Conservation (phyloP, 2,888 invertebrate genomes). For the Drymonia ruficornis region DNA sequence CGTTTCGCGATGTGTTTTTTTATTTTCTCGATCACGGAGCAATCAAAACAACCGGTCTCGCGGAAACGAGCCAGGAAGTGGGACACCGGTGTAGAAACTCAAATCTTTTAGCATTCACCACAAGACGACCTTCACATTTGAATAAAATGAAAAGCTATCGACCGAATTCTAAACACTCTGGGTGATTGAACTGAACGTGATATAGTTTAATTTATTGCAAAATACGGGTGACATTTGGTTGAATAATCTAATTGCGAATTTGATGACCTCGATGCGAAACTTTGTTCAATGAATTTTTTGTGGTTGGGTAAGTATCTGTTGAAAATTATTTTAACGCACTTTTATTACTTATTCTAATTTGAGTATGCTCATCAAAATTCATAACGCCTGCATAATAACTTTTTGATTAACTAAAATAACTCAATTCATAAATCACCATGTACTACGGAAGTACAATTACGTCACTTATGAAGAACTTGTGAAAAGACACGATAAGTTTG, state of each 20-base stretch:
- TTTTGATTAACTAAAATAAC: no score
- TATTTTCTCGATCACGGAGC: constrained; percentile 54
- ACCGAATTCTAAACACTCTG: constrained; percentile 27
- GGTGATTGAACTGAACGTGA: constrained; percentile 15
- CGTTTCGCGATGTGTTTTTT: constrained; percentile 59
- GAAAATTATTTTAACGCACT: no score
- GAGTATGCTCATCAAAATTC: no score
- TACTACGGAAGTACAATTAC: constrained; percentile 40
- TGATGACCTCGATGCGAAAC: not conserved
- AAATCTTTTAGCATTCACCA: constrained; percentile 52
- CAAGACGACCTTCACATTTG: constrained; percentile 69
- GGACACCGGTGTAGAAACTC: constrained; percentile 71
- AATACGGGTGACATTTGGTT: constrained; percentile 1
- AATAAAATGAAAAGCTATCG: constrained; percentile 55
- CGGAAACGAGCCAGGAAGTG: constrained; percentile 64
- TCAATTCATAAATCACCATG: constrained; percentile 30
- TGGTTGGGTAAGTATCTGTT: no score
- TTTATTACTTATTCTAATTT: no score
- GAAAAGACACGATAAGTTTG: constrained; percentile 34
- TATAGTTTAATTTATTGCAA: constrained; percentile 12
- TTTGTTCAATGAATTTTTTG: not conserved
- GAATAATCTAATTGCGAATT: not conserved
- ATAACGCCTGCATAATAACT: no score
- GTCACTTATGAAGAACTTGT: constrained; percentile 21
- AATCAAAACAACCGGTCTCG: constrained; percentile 68